These are phyloP conservation scores for Diaphora mendica DNA, from an alignment of 2,888 invertebrate species.

Conservation along the genomic window DNA sequence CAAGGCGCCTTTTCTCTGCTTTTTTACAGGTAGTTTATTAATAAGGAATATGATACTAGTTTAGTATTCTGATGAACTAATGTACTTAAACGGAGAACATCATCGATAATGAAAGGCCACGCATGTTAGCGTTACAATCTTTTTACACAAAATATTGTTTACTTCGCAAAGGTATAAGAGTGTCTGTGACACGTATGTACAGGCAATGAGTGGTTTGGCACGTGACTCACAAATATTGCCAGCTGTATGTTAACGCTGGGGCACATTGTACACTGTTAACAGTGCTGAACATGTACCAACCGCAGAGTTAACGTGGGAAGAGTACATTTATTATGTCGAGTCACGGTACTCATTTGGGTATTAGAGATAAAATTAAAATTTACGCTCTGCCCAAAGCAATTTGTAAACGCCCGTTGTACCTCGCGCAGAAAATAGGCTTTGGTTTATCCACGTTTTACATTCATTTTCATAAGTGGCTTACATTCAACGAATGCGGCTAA, in stretches of 20 bases:
- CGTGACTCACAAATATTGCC: slow-evolving; percentile 48
- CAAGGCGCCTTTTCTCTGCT: slow-evolving; percentile 38
- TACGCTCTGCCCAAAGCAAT: slow-evolving; percentile 86
- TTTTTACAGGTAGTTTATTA: slow-evolving; percentile 17
- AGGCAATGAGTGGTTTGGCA: slow-evolving; percentile 36
- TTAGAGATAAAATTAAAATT: slow-evolving; percentile 87
- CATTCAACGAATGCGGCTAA: slow-evolving; percentile 67
- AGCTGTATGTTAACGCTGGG: slow-evolving; percentile 46
- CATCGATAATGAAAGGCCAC: not conserved
- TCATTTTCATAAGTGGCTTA: slow-evolving; percentile 85
- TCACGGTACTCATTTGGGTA: slow-evolving; percentile 86
- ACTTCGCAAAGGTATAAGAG: slow-evolving; percentile 19
- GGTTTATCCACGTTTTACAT: slow-evolving; percentile 84
- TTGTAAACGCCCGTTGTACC: slow-evolving; percentile 84
- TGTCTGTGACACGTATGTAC: slow-evolving; percentile 27
- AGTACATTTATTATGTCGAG: slow-evolving; percentile 86
- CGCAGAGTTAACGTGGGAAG: slow-evolving; percentile 79
- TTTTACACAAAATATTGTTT: slow-evolving; percentile 12
- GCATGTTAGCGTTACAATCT: not conserved
- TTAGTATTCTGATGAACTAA: not conserved
- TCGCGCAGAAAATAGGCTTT: slow-evolving; percentile 85
- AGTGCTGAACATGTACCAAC: slow-evolving; percentile 63
- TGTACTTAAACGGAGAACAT: not conserved
- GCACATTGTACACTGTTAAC: slow-evolving; percentile 39
- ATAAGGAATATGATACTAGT: not conserved